These are phyloP conservation scores for Epirrhoe alternata DNA, from an alignment of 2,888 invertebrate species.

Conservation along the genomic window DNA sequence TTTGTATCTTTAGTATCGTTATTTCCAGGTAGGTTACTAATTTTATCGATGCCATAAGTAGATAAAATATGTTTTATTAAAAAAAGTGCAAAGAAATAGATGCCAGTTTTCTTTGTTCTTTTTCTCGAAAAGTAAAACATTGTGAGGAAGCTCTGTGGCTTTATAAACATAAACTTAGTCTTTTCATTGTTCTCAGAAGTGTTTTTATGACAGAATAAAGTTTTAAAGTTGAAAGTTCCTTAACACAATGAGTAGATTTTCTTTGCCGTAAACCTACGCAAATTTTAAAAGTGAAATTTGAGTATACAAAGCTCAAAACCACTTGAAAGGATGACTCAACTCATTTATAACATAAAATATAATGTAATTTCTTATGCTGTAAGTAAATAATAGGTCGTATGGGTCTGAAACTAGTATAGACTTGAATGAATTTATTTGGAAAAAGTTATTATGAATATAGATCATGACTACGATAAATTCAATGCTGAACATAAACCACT, in stretches of 20 bases:
- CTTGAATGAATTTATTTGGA: no score
- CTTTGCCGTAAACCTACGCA: neutral
- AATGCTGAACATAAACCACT: no score
- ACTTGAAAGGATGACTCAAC: no score
- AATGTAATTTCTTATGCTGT: no score
- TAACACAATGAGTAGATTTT: neutral
- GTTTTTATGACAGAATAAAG: constrained; percentile 19
- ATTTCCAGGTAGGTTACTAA: neutral
- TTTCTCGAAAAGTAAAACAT: constrained; percentile 14
- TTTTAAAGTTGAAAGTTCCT: neutral
- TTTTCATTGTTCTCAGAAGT: constrained; percentile 13
- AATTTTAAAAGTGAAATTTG: neutral
- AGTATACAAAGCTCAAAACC: neutral
- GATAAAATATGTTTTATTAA: neutral
- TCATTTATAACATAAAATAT: neutral
- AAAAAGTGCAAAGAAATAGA: constrained; percentile 1
- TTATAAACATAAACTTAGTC: constrained; percentile 12
- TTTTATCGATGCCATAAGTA: neutral
- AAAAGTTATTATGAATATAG: no score
- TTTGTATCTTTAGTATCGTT: neutral
- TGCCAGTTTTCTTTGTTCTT: neutral
- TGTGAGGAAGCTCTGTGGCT: constrained; percentile 9
- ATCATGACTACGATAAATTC: no score
- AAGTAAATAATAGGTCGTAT: no score
- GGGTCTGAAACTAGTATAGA: no score